Evolutionary conservation across 2,888 invertebrate genomes (phyloP), one percentile per base, ranked within the genome.

Genomic region (Phragmatobia fuliginosa): DNA sequence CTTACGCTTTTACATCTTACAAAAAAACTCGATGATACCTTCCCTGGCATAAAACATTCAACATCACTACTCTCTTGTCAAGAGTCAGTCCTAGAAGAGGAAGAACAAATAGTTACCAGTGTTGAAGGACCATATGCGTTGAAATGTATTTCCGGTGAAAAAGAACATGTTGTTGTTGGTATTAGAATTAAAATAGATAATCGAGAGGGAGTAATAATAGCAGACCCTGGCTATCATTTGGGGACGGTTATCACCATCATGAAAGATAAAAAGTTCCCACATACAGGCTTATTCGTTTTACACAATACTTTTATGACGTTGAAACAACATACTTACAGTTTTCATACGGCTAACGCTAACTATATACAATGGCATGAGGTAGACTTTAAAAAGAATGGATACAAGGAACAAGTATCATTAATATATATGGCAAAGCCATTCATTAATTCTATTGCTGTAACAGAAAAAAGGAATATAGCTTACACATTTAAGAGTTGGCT

Each of bases 221-320:
- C 98, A 49, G 99, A 99, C 95, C 98, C 98, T 0, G 98, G 98
- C 16, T 99, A 98, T 91, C 98, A 99, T 90, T 97, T 98, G 67
- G 97, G 97, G 56, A 95, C 97, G 73, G 97, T 97, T 63, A 96
- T 98, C 71, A 98, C 98, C 21, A 97, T 98, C 58, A 99, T 98
- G 98, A 95, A 96, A 38, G 98, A 99, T 90, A 95, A 96, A 72
- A 93, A 95, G 58, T 97, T 97, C 90, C 98, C 98, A 8, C 98
- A 98, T 85, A 98, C 98, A 68, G 97, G 97, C 95, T 97, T 97
- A 97, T 98, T 98, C 88, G 96, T 96, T 14, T 98, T 98, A 86
- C n/a, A 65, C 32, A 25, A 52, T 21, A 61, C 38, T 8, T n/a
- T 2, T 5, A 0, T 28, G 1, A 3, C 56, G 11, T 4, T 61